phyloP scores from a whole-genome alignment of 2,888 invertebrate species.

The Cyaniris semiargus region DNA sequence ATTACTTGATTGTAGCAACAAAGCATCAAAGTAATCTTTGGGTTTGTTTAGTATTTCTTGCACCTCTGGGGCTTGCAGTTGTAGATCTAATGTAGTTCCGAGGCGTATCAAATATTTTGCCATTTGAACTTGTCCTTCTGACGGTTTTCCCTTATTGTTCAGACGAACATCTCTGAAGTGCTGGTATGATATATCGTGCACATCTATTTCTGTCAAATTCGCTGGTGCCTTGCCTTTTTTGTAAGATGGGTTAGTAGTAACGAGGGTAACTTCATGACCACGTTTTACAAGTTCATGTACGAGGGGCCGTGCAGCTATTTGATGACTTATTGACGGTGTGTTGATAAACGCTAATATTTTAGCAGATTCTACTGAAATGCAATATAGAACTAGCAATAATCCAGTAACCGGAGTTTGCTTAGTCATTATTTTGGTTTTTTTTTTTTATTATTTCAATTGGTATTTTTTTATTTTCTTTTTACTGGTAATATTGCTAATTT shows the following conservation, averaged over 20 bases:
- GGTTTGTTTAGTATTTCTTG: constrained; percentile 44
- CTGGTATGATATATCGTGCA: constrained; percentile 49
- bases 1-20: constrained; percentile 42
- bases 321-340: constrained; percentile 53
- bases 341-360: constrained; percentile 50
- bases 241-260: constrained; percentile 54
- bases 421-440: neutral
- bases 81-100: constrained; percentile 37
- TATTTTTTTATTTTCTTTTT: neutral
- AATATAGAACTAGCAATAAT: constrained; percentile 1
- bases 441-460: neutral
- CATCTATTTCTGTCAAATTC: constrained; percentile 58
- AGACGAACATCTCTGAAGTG: constrained; percentile 35
- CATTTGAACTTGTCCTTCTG: neutral
- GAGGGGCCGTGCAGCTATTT: constrained; percentile 53
- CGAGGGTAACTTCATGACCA: constrained; percentile 59
- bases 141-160: constrained; percentile 28
- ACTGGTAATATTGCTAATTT: neutral
- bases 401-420: neutral
- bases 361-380: constrained; percentile 37
- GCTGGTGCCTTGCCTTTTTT: constrained; percentile 39
- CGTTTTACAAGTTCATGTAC: constrained; percentile 52
- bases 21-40: constrained; percentile 42
- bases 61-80: constrained; percentile 44
- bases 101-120: neutral